A percentile compares a stretch with the other conserved stretches of the same genome.
Conservation (phyloP, 1,140 invertebrate genomes). For the Zaprionus kolodkinae region DNA sequence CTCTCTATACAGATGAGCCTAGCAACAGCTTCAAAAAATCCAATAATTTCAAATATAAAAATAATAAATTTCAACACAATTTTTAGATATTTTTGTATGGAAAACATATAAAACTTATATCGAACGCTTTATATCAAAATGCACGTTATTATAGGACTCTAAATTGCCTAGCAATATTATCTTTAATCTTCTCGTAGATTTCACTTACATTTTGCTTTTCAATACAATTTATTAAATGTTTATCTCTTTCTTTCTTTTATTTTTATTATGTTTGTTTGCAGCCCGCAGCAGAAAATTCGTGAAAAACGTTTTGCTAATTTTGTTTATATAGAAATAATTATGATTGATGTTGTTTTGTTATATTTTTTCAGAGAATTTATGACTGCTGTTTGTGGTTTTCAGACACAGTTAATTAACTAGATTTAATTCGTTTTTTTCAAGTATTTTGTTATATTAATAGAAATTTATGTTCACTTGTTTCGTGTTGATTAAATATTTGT, state of each 20-base stretch:
- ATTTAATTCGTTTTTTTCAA: slow-evolving; percentile 15
- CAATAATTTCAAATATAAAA: no score
- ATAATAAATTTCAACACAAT: background rate
- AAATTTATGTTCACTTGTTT: background rate
- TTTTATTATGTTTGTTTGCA: background rate
- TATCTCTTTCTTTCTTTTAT: slow-evolving; percentile 16
- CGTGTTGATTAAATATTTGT: background rate
- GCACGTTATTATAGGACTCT: no score
- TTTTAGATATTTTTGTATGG: no score
- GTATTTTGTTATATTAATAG: background rate
- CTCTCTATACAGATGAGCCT: background rate
- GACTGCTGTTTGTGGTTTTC: background rate
- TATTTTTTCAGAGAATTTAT: slow-evolving; percentile 14
- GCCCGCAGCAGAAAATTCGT: slow-evolving; percentile 1
- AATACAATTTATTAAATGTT: background rate
- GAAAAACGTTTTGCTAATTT: slow-evolving; percentile 8
- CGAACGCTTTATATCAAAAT: no score
- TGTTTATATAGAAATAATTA: slow-evolving; percentile 9
- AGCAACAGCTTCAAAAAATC: no score
- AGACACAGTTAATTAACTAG: slow-evolving; percentile 4
- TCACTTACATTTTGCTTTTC: slow-evolving; percentile 46
- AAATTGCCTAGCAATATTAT: no score
- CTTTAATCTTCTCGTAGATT: background rate
- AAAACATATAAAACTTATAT: background rate
- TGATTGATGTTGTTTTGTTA: slow-evolving; percentile 33